Base-by-base conservation (phyloP, 1,140 invertebrate genomes). In the Hyles vespertilio region DNA sequence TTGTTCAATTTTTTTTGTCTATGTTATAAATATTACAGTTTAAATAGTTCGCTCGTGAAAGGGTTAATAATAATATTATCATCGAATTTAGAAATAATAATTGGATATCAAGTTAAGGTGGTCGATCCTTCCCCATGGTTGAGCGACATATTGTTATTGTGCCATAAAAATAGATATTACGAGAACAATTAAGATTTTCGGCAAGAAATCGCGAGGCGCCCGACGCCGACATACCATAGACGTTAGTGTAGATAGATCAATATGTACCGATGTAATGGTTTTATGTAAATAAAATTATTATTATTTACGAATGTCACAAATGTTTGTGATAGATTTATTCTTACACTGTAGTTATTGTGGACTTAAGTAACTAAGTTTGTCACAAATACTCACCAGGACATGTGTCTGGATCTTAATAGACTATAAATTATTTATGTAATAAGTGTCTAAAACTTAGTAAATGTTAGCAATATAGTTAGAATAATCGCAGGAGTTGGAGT, bases 291-390 rank as follows among this genome's bases (percentile, higher is more conserved):
- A 72, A 59, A 68, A 11, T 48, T 11, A 48, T 65, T 63, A 51
- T 58, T 61, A 61, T 51, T 45, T 51, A 53, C 32, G 33, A 62
- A 66, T 64, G 69, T 70, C 71, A 74, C 69, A 71, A 70, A 72
- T 74, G 73, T 81, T 78, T 79, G 74, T 79, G 76, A 81, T 79
- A 74, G 78, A 72, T 12, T 44, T 22, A 51, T 51, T 5, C n/a
- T 48, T 48, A 22, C 46, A 48, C 5, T 48, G n/a, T 11, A 22
- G n/a, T 48, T 48, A 5, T 48, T 48, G n/a, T 48, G 46, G 4
- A 11, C 46, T n/a, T 48, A 5, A 11, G n/a, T 48, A 5, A 48
- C 5, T 48, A 11, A 48, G 46, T 40, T 40, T 40, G 4, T 40
- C 36, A 40, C 36, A 8, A 40, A 40, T 40, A 40, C 36, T 40